Base-by-base conservation (phyloP, 2,797 vertebrate genomes). In the Gymnothorax javanicus region DNA sequence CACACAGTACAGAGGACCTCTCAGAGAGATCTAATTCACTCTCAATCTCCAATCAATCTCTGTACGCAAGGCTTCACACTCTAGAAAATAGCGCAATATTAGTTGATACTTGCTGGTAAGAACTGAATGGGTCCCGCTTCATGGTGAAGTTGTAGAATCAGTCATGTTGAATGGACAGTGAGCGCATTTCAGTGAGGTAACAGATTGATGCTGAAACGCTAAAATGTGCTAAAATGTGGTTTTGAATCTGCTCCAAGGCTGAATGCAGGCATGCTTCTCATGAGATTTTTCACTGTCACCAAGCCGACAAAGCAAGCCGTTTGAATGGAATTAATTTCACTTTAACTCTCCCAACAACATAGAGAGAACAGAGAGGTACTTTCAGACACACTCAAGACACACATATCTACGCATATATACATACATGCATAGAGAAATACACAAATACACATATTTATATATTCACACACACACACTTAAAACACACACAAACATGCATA, bases 241-340 rank as follows among this genome's bases (percentile, higher is more conserved):
- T n/a, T 12, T n/a, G 15, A 62, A 15, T 62, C 60, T 20, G 62
- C 62, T 67, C 20, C 20, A 67, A 23, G 62, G 62, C 23, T 23
- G n/a, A 67, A 67, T n/a, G n/a, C 62, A 67, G 62, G 20, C 8
- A n/a, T 23, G n/a, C 3, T 23, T n/a, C 7, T 4, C 4, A 4
- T 67, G 4, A 67, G 62, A 67, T 20, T 62, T 43, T 43, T 43
- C 33, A 43, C 33, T 2, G 33, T 43, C 33, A 43, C 33, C 33
- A 43, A 43, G 87, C 25, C 58, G n/a, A 82, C 60, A n/a, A 27
- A 27, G 33, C n/a, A 50, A 86, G 87, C 84, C 8, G 17, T 86
- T 82, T 83, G n/a, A 86, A 69, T 54, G 43, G 84, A 85, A 83
- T 85, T 86, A 15, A 86, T 86, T 88, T 64, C 83, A 64, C 67